These are phyloP conservation scores for Miniopterus natalensis DNA, from an alignment of 2,113 vertebrate genomes.

Conservation along the genomic window DNA sequence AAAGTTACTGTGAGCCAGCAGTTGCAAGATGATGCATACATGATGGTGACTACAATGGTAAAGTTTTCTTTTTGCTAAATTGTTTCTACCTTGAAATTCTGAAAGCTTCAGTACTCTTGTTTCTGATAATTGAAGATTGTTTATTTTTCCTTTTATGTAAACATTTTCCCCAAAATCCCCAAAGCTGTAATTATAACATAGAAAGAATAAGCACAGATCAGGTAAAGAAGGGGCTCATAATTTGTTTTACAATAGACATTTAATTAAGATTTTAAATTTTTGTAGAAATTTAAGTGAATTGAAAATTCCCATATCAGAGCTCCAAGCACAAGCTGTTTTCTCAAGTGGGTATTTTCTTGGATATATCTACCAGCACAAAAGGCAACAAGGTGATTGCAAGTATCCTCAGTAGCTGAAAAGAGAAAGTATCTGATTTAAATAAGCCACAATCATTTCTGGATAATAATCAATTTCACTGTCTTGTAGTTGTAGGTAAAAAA, in stretches of 20 bases:
- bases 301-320: conserved; percentile 28
- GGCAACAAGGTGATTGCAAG: conserved; percentile 82
- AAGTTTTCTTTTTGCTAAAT: conserved; percentile 46
- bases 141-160: conserved; percentile 54
- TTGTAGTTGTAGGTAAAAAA: conserved; percentile 46
- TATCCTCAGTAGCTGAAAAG: conserved; percentile 68
- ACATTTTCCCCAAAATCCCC: conserved; percentile 34
- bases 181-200: conserved; percentile 64
- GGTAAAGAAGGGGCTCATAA: background rate
- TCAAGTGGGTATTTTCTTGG: conserved; percentile 25
- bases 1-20: conserved; percentile 14
- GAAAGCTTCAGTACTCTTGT: conserved; percentile 44
- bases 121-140: conserved; percentile 36
- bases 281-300: background rate
- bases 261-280: conserved; percentile 16
- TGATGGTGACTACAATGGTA: conserved; percentile 34
- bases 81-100: conserved; percentile 53
- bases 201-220: conserved; percentile 55
- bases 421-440: conserved; percentile 77
- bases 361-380: conserved; percentile 55
- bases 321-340: conserved; percentile 14
- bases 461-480: conserved; percentile 68
- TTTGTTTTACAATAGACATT: conserved; percentile 68
- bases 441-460: conserved; percentile 64
- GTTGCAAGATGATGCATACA: background rate